Evolutionary conservation across 2,113 vertebrate genomes (phyloP), one percentile per base, ranked within the genome.

Genomic region (Lonchura striata): DNA sequence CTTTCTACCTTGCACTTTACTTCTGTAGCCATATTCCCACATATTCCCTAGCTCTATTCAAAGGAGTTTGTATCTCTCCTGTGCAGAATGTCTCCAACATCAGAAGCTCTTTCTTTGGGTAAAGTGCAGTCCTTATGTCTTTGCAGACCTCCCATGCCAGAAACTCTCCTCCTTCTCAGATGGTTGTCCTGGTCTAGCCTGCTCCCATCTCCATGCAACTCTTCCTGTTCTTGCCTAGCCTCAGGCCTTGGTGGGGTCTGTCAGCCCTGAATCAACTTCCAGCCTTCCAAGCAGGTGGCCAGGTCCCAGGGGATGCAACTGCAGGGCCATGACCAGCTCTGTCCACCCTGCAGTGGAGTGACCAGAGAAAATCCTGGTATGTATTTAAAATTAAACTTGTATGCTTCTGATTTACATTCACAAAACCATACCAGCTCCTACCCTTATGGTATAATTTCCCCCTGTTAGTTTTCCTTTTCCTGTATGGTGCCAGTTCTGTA

Each of bases 391-490:
- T 81, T 68, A n/a, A 88, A 57, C 23, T 52, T n/a, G 5, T 6
- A 20, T 63, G 33, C 39, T 77, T 92, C 76, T 46, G 69, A 79
- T 47, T 69, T 50, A 35, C 27, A 13, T 17, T 11, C n/a, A 70
- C 5, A 23, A 83, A 88, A 27, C 15, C 30, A 7, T 44, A 49
- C 63, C 14, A 74, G 19, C 39, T 85, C 47, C 69, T 70, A 39
- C 1, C 5, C 35, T 74, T 41, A 21, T 2, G 2, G 12, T 64
- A 15, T 86, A n/a, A 88, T 91, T 95, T 83, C 44, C 20, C 39
- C 44, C 21, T 13, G 15, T 83, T 88, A 77, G 30, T 70, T 92
- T 74, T 88, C 9, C 11, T 69, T 92, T 86, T 77, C 75, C 72
- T 37, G 20, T 25, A 24, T 37, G 64, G 42, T 2, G 5, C 59